Percentiles rank a stretch among this genome's conserved stretches.
Evolutionary conservation across 2,888 invertebrate genomes (phyloP).

Genomic region (Apocheima hispidaria): DNA sequence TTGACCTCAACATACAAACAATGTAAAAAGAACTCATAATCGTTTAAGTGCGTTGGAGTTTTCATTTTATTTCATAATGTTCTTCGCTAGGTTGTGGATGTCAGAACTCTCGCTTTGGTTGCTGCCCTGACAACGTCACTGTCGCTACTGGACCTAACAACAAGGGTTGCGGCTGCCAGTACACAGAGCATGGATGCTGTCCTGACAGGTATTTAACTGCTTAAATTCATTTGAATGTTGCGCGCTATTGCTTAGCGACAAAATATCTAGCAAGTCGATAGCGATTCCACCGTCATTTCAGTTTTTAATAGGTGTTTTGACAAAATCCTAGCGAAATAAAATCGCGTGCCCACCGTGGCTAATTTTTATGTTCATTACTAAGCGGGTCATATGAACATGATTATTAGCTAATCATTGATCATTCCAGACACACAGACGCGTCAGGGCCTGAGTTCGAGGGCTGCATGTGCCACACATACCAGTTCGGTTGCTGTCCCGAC

Average conservation of each 20-base stretch:
- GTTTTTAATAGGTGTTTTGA: no score
- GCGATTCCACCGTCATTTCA: no score
- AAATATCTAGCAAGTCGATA: no score
- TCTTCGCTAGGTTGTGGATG: slow-evolving; percentile 90
- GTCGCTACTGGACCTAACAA: slow-evolving; percentile 92
- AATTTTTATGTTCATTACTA: neutral
- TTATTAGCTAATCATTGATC: neutral
- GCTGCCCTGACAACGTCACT: slow-evolving; percentile 94
- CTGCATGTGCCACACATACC: slow-evolving; percentile 93
- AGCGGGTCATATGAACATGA: no score
- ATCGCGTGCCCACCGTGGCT: neutral
- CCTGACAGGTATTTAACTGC: slow-evolving; percentile 88
- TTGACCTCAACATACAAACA: no score
- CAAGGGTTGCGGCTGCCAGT: slow-evolving; percentile 93
- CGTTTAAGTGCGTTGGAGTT: no score
- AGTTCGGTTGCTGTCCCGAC: slow-evolving; percentile 96
- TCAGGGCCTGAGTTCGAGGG: slow-evolving; percentile 92
- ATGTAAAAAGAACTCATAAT: no score
- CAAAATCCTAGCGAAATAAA: no score
- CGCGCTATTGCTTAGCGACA: no score
- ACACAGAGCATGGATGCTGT: slow-evolving; percentile 92
- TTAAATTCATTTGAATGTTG: neutral
- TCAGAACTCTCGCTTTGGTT: slow-evolving; percentile 90
- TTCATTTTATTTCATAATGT: neutral
- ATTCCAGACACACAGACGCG: slow-evolving; percentile 88